Evolutionary conservation across 2,888 invertebrate species (phyloP).

Genomic region (Himalopsyche tibetana): DNA sequence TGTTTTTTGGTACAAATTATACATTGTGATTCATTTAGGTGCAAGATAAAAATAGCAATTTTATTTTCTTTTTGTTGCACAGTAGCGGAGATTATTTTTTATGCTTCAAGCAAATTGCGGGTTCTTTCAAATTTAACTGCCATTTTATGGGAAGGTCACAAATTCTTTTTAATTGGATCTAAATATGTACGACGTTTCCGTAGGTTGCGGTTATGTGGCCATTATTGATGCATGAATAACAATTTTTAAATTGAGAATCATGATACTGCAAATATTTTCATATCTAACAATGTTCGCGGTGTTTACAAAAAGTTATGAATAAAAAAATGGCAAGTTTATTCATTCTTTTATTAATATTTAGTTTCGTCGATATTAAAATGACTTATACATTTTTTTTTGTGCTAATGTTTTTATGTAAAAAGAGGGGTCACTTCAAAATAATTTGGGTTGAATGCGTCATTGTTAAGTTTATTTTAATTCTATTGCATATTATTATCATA

Average conservation of each 20-base stretch:
- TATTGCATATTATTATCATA: no score
- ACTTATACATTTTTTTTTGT: no score
- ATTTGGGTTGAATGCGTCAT: no score
- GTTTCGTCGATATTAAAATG: no score
- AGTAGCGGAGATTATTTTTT: slow-evolving; percentile 60
- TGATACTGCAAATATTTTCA: slow-evolving; percentile 20
- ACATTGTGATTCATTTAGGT: not conserved
- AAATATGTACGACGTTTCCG: not conserved
- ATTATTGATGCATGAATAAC: not conserved
- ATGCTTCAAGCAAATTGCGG: slow-evolving; percentile 53
- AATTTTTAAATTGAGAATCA: slow-evolving; percentile 3
- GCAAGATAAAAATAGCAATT: not conserved
- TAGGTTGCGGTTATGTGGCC: not conserved
- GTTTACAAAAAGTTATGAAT: no score
- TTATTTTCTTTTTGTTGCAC: slow-evolving; percentile 48
- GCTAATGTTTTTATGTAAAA: no score
- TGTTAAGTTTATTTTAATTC: no score
- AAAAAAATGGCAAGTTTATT: no score
- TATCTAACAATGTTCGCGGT: not conserved
- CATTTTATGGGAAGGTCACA: slow-evolving; percentile 46
- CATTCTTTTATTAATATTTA: no score
- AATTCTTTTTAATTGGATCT: slow-evolving; percentile 41
- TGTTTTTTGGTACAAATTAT: not conserved
- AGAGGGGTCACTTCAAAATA: no score
- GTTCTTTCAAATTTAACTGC: slow-evolving; percentile 52